These are phyloP conservation scores for Drosophila stalkeri DNA, from an alignment of 2,888 invertebrate genomes.

Conservation along the genomic window DNA sequence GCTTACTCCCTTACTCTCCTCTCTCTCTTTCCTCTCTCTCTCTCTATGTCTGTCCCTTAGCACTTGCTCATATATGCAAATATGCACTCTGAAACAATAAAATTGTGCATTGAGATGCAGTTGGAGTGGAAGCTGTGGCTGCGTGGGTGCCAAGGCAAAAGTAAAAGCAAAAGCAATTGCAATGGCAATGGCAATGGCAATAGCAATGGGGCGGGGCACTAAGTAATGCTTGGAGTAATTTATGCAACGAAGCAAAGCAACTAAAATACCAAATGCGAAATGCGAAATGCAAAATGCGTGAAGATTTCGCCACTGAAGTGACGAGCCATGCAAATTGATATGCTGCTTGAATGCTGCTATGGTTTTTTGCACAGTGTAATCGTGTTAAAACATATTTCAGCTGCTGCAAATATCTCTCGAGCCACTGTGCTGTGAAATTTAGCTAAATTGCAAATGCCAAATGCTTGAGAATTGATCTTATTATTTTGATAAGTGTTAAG, in stretches of 20 bases:
- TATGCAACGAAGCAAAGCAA: constrained; percentile 72
- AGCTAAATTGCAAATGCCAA: background rate
- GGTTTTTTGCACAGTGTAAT: constrained; percentile 13
- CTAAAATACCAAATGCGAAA: constrained; percentile 56
- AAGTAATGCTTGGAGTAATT: constrained; percentile 59
- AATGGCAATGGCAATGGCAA: background rate
- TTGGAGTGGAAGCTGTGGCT: constrained; percentile 5
- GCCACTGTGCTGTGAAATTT: constrained; percentile 25
- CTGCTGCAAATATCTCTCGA: background rate
- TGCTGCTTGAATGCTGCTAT: constrained; percentile 12
- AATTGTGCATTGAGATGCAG: constrained; percentile 39
- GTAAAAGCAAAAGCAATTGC: background rate
- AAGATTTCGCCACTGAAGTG: constrained; percentile 62
- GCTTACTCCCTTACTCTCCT: background rate
- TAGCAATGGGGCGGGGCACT: constrained; percentile 8
- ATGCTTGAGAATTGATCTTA: background rate
- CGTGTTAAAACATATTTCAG: background rate
- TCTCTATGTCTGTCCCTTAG: background rate
- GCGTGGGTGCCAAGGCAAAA: background rate
- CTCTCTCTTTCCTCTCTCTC: background rate
- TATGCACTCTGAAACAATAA: constrained; percentile 66
- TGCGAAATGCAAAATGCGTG: constrained; percentile 55
- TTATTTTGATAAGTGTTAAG: background rate
- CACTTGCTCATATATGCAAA: constrained; percentile 58
- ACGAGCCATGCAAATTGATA: constrained; percentile 69